These are phyloP conservation scores for Medauroidea extradentata DNA, from an alignment of 1,140 invertebrate genomes.

Conservation along the genomic window DNA sequence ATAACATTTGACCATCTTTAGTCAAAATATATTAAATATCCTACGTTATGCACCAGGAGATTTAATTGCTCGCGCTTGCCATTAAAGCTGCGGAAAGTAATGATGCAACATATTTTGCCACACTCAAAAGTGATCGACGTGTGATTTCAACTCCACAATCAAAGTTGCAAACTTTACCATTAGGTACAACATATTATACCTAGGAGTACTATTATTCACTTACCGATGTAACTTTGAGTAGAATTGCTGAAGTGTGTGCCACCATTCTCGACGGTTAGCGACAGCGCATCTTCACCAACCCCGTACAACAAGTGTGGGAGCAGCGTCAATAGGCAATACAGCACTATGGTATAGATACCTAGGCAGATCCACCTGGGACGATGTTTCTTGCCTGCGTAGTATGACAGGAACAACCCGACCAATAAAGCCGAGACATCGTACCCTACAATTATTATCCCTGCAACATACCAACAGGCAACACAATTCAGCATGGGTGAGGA, in stretches of 20 bases:
- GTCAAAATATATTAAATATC: too few species aligned
- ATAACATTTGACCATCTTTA: too few species aligned
- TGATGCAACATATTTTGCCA: too few species aligned
- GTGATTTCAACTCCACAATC: too few species aligned
- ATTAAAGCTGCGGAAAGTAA: too few species aligned
- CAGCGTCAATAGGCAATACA: conserved; percentile 64
- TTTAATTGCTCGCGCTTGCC: too few species aligned
- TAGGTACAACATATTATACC: too few species aligned
- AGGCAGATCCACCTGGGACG: conserved; percentile 66
- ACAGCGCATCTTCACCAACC: conserved; percentile 60
- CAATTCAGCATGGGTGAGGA: too few species aligned
- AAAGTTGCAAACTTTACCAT: too few species aligned
- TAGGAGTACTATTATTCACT: too few species aligned
- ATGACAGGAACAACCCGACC: conserved; percentile 57
- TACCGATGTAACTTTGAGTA: conserved; percentile 15
- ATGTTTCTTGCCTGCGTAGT: conserved; percentile 63
- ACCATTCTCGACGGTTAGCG: conserved; percentile 59
- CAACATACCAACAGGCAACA: background rate
- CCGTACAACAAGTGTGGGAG: conserved; percentile 71
- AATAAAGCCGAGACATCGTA: conserved; percentile 60
- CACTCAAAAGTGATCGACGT: too few species aligned
- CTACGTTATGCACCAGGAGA: too few species aligned
- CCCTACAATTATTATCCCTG: conserved; percentile 67
- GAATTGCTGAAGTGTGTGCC: conserved; percentile 19
- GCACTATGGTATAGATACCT: conserved; percentile 60